phyloP scores from a whole-genome alignment of 2,797 vertebrate species.

The Platalea minor region DNA sequence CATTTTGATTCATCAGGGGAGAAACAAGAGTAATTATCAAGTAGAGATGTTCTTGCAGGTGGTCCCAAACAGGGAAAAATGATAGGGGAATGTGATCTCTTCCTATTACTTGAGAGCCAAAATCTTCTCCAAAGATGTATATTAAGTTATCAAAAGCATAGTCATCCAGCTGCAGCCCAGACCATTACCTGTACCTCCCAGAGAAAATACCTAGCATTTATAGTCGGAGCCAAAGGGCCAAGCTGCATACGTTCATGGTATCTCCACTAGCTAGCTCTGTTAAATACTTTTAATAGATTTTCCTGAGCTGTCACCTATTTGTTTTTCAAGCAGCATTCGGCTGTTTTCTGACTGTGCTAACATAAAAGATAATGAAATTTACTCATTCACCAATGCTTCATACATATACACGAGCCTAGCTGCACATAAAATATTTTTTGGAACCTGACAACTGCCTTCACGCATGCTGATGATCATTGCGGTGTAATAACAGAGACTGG shows the following conservation, averaged over 20 bases:
- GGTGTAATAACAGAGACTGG: background rate
- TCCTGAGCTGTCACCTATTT: background rate
- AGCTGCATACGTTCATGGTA: background rate
- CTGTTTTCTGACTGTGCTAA: background rate
- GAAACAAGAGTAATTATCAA: background rate
- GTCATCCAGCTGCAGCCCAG: background rate
- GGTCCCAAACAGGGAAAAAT: background rate
- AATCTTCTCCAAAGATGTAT: background rate
- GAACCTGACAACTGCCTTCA: background rate
- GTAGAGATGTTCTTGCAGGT: background rate
- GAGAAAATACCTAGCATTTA: background rate
- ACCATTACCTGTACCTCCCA: background rate
- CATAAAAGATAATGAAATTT: constrained; percentile 2
- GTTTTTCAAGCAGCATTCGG: background rate
- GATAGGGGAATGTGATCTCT: background rate
- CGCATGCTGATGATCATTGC: background rate
- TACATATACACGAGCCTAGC: background rate
- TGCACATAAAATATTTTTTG: background rate
- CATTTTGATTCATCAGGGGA: background rate
- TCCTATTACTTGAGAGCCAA: background rate
- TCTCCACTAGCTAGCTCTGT: background rate
- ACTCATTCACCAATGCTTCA: background rate
- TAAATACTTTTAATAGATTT: background rate
- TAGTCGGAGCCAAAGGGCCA: background rate
- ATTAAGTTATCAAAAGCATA: background rate